Percentiles rank a stretch among this genome's conserved stretches.
Conservation (phyloP, 2,113 vertebrate genomes). For the Sialia sialis region DNA sequence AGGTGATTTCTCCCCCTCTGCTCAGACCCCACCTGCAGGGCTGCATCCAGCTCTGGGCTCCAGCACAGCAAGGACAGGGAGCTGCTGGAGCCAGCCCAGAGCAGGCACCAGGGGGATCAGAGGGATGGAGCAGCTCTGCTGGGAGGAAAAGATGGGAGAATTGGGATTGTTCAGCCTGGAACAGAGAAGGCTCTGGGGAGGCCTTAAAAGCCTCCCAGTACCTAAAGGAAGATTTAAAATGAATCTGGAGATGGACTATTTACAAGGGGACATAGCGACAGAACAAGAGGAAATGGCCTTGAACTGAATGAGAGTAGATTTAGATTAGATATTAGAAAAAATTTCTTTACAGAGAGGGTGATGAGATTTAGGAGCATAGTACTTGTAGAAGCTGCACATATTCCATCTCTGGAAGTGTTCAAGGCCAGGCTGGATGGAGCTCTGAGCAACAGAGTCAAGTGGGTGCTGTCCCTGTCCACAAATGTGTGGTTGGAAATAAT, state of each 20-base stretch:
- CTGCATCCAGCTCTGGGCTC: neutral
- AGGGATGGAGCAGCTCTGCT: neutral
- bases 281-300: neutral
- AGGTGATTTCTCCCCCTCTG: neutral
- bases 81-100: too few relatives aligned
- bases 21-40: neutral
- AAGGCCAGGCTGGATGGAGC: too few relatives aligned
- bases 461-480: too few relatives aligned
- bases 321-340: neutral
- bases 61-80: neutral
- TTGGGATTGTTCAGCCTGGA: fast-evolving
- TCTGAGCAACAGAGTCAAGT: neutral
- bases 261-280: neutral
- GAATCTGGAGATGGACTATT: too few relatives aligned
- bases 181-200: neutral
- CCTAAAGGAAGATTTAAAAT: neutral
- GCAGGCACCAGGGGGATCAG: neutral
- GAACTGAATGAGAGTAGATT: neutral
- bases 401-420: neutral
- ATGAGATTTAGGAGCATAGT: neutral
- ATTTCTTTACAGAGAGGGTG: neutral
- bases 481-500: neutral
- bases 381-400: fast-evolving
- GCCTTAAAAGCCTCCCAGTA: neutral
- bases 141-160: neutral